Percentiles rank a stretch among this genome's conserved stretches.
These are phyloP conservation scores for Dolichotis patagonum DNA, from an alignment of 2,113 vertebrate genomes.

Conservation along the genomic window DNA sequence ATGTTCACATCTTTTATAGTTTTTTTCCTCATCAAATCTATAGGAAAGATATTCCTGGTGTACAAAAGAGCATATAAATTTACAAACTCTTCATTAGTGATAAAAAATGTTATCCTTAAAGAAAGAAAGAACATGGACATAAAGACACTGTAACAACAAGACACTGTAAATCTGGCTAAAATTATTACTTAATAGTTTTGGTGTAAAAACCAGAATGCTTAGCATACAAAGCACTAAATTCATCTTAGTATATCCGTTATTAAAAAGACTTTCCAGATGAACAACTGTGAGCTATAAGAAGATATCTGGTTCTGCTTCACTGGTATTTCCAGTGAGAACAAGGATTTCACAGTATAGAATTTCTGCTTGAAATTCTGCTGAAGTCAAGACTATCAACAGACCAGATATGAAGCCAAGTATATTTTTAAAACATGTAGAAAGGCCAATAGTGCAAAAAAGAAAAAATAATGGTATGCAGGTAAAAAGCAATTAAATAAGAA, in stretches of 20 bases:
- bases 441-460: not conserved
- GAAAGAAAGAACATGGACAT: not conserved
- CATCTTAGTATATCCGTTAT: not conserved
- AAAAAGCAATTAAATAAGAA: not conserved
- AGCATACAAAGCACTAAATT: not conserved
- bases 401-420: not conserved
- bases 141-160: not conserved
- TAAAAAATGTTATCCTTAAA: not conserved
- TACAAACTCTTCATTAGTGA: constrained; percentile 13
- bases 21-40: not conserved
- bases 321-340: not conserved
- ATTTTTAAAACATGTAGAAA: not conserved
- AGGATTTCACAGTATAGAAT: not conserved
- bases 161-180: not conserved
- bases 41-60: not conserved
- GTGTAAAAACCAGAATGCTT: not conserved
- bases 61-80: not conserved
- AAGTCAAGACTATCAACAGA: constrained; percentile 30
- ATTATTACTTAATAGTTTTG: not conserved
- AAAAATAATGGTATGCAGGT: not conserved
- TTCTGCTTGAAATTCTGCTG: constrained; percentile 17
- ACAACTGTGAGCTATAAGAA: not conserved
- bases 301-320: not conserved
- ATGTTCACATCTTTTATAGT: not conserved
- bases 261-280: not conserved